Conservation (phyloP, 2,113 vertebrate species). For the Sakesphorus luctuosus region DNA sequence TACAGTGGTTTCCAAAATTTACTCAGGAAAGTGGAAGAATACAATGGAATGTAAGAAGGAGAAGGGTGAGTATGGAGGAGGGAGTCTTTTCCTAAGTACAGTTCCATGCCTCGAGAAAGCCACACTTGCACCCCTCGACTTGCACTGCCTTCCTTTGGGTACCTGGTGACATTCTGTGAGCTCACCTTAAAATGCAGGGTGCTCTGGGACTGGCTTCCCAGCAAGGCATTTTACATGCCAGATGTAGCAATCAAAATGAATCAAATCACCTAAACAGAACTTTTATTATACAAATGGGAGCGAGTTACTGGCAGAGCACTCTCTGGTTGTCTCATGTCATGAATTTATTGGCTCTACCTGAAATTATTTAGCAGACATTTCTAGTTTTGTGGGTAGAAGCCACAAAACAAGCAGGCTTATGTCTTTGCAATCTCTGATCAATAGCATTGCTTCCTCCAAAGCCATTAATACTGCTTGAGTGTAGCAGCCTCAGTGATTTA, state of each 20-base stretch:
- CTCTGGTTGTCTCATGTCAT: not conserved
- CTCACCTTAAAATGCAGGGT: not conserved
- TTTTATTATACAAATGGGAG: not conserved
- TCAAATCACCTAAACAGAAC: not conserved
- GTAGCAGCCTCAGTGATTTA: not conserved
- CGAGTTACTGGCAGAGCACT: not conserved
- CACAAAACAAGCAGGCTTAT: not conserved
- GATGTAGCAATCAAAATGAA: not conserved
- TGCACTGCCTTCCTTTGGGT: not conserved
- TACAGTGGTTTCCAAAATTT: not conserved
- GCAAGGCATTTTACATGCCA: not conserved
- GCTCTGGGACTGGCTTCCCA: not conserved
- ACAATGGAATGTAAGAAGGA: not conserved
- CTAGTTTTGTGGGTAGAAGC: not conserved
- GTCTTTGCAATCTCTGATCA: not conserved
- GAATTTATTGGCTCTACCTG: not conserved
- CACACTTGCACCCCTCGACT: not conserved
- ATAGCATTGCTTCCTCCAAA: not conserved
- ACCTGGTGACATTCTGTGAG: not conserved
- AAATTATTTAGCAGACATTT: not conserved
- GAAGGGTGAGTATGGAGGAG: not conserved
- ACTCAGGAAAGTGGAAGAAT: not conserved
- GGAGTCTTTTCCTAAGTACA: not conserved
- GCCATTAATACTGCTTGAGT: not conserved
- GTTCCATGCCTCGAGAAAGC: not conserved